Conservation (phyloP, 2,113 vertebrate species). For the Azemiops feae region DNA sequence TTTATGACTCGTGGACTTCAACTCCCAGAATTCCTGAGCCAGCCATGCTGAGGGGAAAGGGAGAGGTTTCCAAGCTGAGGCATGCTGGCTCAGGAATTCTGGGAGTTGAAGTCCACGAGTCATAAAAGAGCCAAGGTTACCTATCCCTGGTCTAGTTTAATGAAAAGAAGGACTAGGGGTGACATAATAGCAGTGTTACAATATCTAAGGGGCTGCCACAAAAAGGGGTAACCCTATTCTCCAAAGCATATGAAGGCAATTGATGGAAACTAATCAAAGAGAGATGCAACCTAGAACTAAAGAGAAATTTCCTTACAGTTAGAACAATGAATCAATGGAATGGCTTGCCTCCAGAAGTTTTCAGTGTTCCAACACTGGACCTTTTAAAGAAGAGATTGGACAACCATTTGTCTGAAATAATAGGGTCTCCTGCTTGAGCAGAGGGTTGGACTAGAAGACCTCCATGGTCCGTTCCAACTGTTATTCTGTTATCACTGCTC, state of each 20-base stretch:
- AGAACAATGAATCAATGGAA: neutral
- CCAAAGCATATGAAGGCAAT: neutral
- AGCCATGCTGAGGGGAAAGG: too few relatives aligned
- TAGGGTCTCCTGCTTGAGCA: neutral
- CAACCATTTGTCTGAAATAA: neutral
- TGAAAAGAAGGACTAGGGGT: neutral
- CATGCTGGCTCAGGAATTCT: too few relatives aligned
- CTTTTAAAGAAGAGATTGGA: neutral
- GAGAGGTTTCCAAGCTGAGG: too few relatives aligned
- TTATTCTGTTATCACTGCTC: neutral
- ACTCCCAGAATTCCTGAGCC: too few relatives aligned
- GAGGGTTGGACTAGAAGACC: neutral
- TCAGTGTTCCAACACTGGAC: neutral
- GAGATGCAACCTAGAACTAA: neutral
- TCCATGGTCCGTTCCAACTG: neutral
- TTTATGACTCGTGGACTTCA: too few relatives aligned
- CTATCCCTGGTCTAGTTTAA: neutral
- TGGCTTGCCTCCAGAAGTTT: neutral
- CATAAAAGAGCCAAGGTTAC: too few relatives aligned
- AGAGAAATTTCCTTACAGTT: neutral
- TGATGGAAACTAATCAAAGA: neutral
- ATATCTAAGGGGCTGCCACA: neutral
- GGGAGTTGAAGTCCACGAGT: too few relatives aligned
- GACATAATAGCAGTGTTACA: neutral
- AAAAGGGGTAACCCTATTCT: neutral